Percentiles rank a stretch among this genome's conserved stretches.
These are phyloP conservation scores for Zapornia atra DNA, from an alignment of 2,113 vertebrate genomes.

Conservation along the genomic window DNA sequence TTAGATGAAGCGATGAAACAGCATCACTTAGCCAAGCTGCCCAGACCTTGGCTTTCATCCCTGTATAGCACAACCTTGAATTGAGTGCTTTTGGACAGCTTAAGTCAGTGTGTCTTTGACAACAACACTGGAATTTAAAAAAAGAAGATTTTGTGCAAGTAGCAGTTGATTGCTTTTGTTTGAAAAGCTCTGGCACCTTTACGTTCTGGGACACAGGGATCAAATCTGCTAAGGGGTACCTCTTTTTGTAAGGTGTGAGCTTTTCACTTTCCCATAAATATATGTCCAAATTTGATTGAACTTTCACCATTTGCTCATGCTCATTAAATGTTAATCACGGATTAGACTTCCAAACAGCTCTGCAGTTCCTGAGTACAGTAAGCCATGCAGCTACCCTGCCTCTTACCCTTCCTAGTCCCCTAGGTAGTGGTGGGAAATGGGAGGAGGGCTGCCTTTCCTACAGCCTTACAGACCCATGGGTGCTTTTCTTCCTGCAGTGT, in stretches of 20 bases:
- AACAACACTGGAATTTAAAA: not conserved
- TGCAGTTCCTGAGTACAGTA: not conserved
- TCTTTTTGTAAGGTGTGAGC: not conserved
- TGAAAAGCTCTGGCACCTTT: not conserved
- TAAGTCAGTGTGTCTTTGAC: not conserved
- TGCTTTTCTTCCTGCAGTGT: not conserved
- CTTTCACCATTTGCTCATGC: not conserved
- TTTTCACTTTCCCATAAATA: not conserved
- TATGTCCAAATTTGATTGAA: not conserved
- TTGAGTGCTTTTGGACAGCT: not conserved
- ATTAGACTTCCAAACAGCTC: not conserved
- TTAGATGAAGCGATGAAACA: not conserved
- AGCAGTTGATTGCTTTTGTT: not conserved
- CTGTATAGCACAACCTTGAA: not conserved
- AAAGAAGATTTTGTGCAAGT: not conserved
- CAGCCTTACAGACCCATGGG: not conserved
- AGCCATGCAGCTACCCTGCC: not conserved
- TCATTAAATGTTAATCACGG: not conserved
- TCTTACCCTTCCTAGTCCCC: not conserved
- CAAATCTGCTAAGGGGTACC: not conserved
- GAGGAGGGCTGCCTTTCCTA: not conserved
- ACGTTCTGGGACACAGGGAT: not conserved
- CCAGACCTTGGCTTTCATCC: not conserved
- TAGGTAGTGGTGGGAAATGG: not conserved
- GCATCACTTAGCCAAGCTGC: not conserved